Evolutionary conservation across 2,888 invertebrate genomes (phyloP).

Genomic region (Hydroisotoma schaefferi): DNA sequence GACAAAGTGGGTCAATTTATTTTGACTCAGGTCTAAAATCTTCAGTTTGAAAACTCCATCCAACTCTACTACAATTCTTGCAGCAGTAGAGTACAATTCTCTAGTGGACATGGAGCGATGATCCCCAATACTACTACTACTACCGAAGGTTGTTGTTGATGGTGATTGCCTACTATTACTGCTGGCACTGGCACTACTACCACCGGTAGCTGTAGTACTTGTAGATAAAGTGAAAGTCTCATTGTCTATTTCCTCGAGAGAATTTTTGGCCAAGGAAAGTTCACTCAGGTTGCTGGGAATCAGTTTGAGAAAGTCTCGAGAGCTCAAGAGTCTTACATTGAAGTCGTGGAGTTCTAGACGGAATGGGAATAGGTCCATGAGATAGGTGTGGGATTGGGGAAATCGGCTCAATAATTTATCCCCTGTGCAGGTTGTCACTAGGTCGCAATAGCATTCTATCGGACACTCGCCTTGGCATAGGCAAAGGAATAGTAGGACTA

Average conservation of each 20-base stretch:
- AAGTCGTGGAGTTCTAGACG: conserved; percentile 44
- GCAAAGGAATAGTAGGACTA: conserved; percentile 34
- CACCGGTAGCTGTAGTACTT: neutral
- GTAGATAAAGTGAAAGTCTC: conserved; percentile 35
- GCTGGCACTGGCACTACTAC: conserved; percentile 16
- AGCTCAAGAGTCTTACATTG: conserved; percentile 34
- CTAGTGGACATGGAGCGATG: neutral
- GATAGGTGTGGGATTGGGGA: conserved; percentile 25
- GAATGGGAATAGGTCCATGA: conserved; percentile 14
- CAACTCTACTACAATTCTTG: neutral
- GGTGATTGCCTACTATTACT: conserved; percentile 1
- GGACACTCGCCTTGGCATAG: conserved; percentile 48
- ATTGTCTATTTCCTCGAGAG: conserved; percentile 41
- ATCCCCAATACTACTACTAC: neutral
- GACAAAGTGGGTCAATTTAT: conserved; percentile 46
- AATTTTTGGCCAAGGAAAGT: conserved; percentile 41
- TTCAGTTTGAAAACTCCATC: conserved; percentile 3
- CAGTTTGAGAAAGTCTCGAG: conserved; percentile 36
- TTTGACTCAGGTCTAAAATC: conserved; percentile 43
- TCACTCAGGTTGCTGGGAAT: conserved; percentile 42
- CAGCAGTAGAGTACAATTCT: neutral
- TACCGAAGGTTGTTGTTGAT: conserved; percentile 8
- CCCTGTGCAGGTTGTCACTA: conserved; percentile 45
- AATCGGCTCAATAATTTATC: conserved; percentile 42
- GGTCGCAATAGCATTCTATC: conserved; percentile 47